Evolutionary conservation across 1,140 invertebrate species (phyloP).

Genomic region (Arctopsyche grandis): DNA sequence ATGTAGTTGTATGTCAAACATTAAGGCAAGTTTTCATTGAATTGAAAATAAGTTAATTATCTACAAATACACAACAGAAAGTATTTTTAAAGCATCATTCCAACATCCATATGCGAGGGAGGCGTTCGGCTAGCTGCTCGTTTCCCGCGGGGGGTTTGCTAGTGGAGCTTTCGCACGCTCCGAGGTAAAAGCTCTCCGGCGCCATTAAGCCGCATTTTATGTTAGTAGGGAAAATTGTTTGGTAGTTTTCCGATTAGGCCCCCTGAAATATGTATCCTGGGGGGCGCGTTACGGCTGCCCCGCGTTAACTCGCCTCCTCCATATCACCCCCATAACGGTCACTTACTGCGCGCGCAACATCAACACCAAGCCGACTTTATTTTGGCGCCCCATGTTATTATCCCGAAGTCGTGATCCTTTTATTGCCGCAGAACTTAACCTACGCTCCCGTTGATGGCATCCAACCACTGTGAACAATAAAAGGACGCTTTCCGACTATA

Average conservation of each 20-base stretch:
- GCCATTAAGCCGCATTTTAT: slow-evolving; percentile 41
- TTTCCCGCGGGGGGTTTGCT: background rate
- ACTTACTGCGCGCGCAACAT: slow-evolving; percentile 14
- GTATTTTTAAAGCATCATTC: no score
- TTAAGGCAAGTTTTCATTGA: no score
- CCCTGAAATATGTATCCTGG: slow-evolving; percentile 42
- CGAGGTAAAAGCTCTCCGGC: slow-evolving; percentile 24
- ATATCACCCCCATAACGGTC: slow-evolving; percentile 15
- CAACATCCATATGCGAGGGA: no score
- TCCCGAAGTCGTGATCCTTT: slow-evolving; percentile 21
- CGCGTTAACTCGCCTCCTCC: background rate
- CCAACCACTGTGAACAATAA: slow-evolving; percentile 13
- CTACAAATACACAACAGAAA: no score
- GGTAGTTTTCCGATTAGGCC: slow-evolving; percentile 44
- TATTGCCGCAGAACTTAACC: background rate
- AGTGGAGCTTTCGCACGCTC: slow-evolving; percentile 11
- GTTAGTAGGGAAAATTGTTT: slow-evolving; percentile 44
- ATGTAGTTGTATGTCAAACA: no score
- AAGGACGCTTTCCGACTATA: background rate
- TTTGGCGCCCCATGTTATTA: slow-evolving; percentile 1
- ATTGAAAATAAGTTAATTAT: no score
- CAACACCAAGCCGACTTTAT: background rate
- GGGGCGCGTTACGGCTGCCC: slow-evolving; percentile 19
- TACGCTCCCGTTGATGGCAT: background rate
- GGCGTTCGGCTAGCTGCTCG: no score